Base-by-base conservation (phyloP, 2,888 invertebrate genomes). In the Augiades crinisus region DNA sequence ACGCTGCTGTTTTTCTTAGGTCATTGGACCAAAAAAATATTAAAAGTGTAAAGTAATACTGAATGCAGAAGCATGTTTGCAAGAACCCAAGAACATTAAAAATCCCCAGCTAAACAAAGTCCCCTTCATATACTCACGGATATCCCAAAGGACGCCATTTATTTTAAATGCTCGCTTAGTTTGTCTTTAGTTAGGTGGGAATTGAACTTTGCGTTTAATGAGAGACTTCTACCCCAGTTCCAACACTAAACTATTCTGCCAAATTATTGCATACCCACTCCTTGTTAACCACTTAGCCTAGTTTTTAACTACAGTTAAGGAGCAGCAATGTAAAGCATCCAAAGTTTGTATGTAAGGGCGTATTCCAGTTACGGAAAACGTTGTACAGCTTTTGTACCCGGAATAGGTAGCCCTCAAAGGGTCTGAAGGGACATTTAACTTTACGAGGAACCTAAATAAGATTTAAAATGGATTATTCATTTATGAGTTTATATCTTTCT, bases 121-220 rank as follows among this genome's bases (percentile, higher is more conserved):
- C 38, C 22, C 16, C 17, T 31, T 24, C 10, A 27, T 12, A 37
- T 30, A 47, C 47, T 17, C 24, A 36, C 27, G 37, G 37, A 47
- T 22, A 40, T 47, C 31, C 31, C 31, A 19, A 38, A 27, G 17
- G 24, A 33, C 31, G 13, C 41, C 41, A 24, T 49, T 41, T 49
- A 41, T 49, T 41, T 49, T 34, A 34, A 53, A 53, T 40, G 41
- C 27, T 41, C 47, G 43, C 34, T 53, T 47, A 53, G 53, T 53
- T 53, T 47, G 36, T 43, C 36, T 30, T 47, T 47, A 47, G 43
- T 53, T 53, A 47, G 43, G 51, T 53, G 53, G 24, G 44, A 53
- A 54, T 34, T 36, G 33, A 49, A 49, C 43, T 37, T n/a, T 34
- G 34, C 34, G 40, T 47, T 40, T 53, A 53, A 53, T 53, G 41